phyloP scores from a whole-genome alignment of 2,113 vertebrate species.

The Aramus guarauna region DNA sequence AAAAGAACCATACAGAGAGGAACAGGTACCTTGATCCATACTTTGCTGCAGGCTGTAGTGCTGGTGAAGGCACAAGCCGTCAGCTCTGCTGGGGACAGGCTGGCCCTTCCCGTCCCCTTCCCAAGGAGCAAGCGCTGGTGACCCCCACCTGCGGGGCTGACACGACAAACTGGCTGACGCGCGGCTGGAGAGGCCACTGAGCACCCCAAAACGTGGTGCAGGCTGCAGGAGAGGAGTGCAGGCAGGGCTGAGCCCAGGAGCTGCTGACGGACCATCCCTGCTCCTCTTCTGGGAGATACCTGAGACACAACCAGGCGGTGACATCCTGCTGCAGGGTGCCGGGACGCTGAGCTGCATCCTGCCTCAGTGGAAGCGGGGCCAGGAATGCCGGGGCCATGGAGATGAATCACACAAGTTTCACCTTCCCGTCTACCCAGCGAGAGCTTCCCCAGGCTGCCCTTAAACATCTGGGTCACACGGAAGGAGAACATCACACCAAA shows the following conservation, averaged over 20 bases:
- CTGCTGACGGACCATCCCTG: not conserved
- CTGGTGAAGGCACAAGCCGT: not conserved
- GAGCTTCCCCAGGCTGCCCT: not conserved
- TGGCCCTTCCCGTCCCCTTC: not conserved
- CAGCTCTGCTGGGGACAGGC: not conserved
- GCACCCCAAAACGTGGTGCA: accelerated
- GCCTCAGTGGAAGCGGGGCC: accelerated
- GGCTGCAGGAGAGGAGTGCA: not conserved
- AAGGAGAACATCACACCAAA: accelerated
- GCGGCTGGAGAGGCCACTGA: accelerated
- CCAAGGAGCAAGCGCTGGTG: not conserved
- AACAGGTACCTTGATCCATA: accelerated
- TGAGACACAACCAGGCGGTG: not conserved
- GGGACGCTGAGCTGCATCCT: not conserved
- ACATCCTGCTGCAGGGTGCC: not conserved
- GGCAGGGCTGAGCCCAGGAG: not conserved
- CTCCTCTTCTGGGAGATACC: not conserved
- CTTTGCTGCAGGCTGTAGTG: not conserved
- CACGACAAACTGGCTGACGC: not conserved
- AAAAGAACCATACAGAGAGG: accelerated
- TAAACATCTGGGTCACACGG: accelerated
- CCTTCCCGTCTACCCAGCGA: not conserved
- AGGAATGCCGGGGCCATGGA: accelerated
- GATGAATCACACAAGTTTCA: not conserved
- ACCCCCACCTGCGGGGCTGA: accelerated